Conservation (phyloP, 2,113 vertebrate species). For the Etheostoma cragini region DNA sequence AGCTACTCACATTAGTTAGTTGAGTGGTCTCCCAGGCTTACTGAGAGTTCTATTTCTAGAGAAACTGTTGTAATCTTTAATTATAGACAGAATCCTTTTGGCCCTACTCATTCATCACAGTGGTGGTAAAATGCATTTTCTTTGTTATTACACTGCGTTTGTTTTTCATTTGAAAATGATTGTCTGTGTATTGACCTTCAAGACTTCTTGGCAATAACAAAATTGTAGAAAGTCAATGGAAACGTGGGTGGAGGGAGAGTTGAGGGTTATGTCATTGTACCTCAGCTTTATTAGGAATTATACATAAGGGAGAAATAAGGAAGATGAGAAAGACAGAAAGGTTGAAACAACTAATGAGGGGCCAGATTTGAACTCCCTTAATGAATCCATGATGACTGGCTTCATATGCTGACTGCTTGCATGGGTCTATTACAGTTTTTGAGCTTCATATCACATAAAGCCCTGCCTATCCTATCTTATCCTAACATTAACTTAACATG, state of each 20-base stretch:
- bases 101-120: not conserved
- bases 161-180: not conserved
- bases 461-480: not conserved
- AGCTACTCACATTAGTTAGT: constrained; percentile 54
- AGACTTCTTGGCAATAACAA: not conserved
- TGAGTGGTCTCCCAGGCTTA: constrained; percentile 48
- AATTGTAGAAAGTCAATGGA: not conserved
- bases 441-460: constrained; percentile 2
- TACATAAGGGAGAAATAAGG: constrained; percentile 22
- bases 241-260: not conserved
- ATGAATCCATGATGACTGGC: constrained; percentile 16
- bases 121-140: not conserved
- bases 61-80: constrained; percentile 43
- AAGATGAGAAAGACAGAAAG: constrained; percentile 11
- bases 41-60: constrained; percentile 40
- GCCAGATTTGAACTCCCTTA: constrained; percentile 3
- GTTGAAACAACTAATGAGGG: constrained; percentile 18
- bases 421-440: not conserved
- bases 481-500: not conserved
- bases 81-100: constrained; percentile 15
- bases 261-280: constrained; percentile 5
- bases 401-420: constrained; percentile 13
- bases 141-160: not conserved
- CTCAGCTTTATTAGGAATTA: not conserved
- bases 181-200: not conserved